Evolutionary conservation across 2,888 invertebrate species (phyloP).

Genomic region (Xestoiulus laeticollis): DNA sequence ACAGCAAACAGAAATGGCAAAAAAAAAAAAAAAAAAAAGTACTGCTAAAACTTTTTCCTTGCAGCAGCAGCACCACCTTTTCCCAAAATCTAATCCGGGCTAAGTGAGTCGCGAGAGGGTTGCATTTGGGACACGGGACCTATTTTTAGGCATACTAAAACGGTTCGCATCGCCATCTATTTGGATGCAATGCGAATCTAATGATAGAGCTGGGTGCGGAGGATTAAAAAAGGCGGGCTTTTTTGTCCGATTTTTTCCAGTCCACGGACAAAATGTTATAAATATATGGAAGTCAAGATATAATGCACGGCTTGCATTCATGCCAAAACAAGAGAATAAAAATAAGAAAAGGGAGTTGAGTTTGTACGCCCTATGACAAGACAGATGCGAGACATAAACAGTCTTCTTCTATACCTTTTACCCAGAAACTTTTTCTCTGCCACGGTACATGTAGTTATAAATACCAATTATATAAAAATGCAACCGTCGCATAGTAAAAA

Average conservation of each 20-base stretch:
- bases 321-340: slow-evolving; percentile 23
- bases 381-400: slow-evolving; percentile 41
- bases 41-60: not conserved
- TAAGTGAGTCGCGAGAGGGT: slow-evolving; percentile 1
- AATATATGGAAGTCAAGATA: slow-evolving; percentile 15
- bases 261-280: slow-evolving; percentile 38
- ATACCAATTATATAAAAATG: not conserved
- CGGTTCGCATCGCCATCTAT: not conserved
- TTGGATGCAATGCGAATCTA: not conserved
- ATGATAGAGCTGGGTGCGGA: not conserved
- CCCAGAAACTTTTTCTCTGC: not conserved
- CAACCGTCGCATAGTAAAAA: not conserved
- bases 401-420: not conserved
- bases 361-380: slow-evolving; percentile 18
- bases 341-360: slow-evolving; percentile 18
- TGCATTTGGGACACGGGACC: not conserved
- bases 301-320: slow-evolving; percentile 8
- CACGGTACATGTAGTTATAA: not conserved
- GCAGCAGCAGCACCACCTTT: not conserved
- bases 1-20: not conserved
- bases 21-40: not conserved
- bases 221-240: not conserved
- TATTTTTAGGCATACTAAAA: slow-evolving; percentile 5
- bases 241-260: slow-evolving; percentile 31
- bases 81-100: slow-evolving; percentile 21